phyloP scores from a whole-genome alignment of 2,888 invertebrate genomes.

The Sisyra terminalis region DNA sequence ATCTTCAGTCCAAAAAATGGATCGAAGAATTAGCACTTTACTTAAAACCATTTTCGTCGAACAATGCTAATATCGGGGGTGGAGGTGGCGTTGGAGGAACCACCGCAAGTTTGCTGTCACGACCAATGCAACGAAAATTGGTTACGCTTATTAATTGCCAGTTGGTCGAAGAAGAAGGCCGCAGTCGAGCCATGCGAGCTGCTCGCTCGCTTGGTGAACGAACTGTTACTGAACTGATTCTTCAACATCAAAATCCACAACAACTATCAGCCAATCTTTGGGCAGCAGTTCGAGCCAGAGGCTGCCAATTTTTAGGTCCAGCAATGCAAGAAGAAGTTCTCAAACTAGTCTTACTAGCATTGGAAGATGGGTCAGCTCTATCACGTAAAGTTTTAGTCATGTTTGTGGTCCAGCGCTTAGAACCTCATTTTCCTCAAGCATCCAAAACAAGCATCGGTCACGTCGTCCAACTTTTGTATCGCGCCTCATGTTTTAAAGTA shows the following conservation, averaged over 20 bases:
- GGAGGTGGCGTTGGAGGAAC: constrained; percentile 14
- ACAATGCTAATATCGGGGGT: constrained; percentile 27
- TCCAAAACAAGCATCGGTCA: constrained; percentile 99
- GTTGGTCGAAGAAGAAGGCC: constrained; percentile 74
- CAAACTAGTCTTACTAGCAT: constrained; percentile 77
- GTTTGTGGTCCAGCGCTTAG: constrained; percentile 94
- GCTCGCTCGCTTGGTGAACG: constrained; percentile 89
- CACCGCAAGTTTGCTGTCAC: constrained; percentile 41
- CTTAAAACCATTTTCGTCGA: constrained; percentile 56
- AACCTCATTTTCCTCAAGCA: constrained; percentile 90
- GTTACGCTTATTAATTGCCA: constrained; percentile 88
- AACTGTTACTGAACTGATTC: constrained; percentile 81
- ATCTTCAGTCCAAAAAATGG: constrained; percentile 51
- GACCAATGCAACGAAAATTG: constrained; percentile 92
- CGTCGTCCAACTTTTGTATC: constrained; percentile 92
- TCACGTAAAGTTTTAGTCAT: constrained; percentile 91
- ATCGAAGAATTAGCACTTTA: constrained; percentile 79
- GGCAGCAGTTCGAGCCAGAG: constrained; percentile 91
- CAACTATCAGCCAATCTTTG: constrained; percentile 87
- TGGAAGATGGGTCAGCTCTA: constrained; percentile 89
- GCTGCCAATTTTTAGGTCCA: constrained; percentile 96
- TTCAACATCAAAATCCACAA: constrained; percentile 92
- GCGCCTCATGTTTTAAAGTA: constrained; percentile 97
- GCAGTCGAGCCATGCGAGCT: constrained; percentile 61
- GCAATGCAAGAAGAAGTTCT: constrained; percentile 99